Base-by-base conservation (phyloP, 1,140 invertebrate genomes). In the Eriosoma lanigerum region DNA sequence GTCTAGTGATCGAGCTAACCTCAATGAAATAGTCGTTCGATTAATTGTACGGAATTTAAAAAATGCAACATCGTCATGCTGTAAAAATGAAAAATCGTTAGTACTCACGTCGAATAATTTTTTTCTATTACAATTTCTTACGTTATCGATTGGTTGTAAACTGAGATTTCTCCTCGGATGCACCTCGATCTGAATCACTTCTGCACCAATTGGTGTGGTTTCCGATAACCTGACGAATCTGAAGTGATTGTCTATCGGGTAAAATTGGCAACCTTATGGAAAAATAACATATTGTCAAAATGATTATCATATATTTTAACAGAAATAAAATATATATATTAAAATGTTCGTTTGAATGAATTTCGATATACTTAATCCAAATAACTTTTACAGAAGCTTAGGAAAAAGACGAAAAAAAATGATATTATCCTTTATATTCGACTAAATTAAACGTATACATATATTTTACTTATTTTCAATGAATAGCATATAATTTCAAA, bases 221-320 rank as follows among this genome's bases (percentile, higher is more conserved):
- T 93, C 92, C 6, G 91, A 91, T 81, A 93, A 90, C 83, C 92
- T 87, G 8, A 93, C 91, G 83, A 94, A 93, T 81, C 92, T 89
- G 80, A 93, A 84, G 83, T 93, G 93, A 84, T 93, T 92, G 10
- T 92, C 92, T 1, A 89, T 85, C 0, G 92, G 92, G 84, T 92
- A 92, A 85, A 94, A 93, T 85, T 93, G 91, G 84, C 93, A 94
- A 85, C 90, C 93, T 93, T 19, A 52, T 50, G 84, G 86, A 38
- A 73, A 29, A 81, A 24, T 26, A 83, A 72, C 32, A 38, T 38
- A 38, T 4, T 38, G 32, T 38, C 8, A 38, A 4, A 4, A 38
- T 4, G 8, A 38, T 38, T 38, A 38, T 38, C 8, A 8, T 38
- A 38, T 38, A 38, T 38, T 3, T 8, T 3, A 38, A 8, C 8